Conservation (phyloP, 2,797 vertebrate genomes). For the Lutjanus argentimaculatus region DNA sequence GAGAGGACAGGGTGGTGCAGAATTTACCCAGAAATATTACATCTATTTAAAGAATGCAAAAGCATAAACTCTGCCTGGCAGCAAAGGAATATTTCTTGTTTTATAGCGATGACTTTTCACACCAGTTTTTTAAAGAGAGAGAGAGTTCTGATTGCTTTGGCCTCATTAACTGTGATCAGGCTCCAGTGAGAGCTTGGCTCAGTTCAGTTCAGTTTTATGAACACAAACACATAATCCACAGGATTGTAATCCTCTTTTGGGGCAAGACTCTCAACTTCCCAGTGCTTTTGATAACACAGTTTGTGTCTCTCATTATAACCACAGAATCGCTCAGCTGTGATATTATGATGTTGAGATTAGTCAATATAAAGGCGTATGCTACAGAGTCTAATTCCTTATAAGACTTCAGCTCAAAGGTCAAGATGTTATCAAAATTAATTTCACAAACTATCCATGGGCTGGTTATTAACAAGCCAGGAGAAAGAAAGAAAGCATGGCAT, state of each 20-base stretch:
- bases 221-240: neutral
- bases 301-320: neutral
- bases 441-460: neutral
- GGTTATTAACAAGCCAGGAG: neutral
- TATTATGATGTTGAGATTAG: constrained; percentile 4
- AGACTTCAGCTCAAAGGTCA: constrained; percentile 3
- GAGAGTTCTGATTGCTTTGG: constrained; percentile 2
- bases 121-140: neutral
- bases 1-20: constrained; percentile 19
- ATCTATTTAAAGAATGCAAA: constrained; percentile 35
- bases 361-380: neutral
- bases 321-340: neutral
- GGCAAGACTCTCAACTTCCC: neutral
- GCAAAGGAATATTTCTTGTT: neutral
- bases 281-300: neutral
- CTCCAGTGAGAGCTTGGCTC: neutral
- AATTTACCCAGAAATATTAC: constrained; percentile 18
- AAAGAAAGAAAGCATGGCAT: neutral
- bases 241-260: neutral
- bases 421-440: constrained; percentile 4
- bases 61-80: constrained; percentile 1
- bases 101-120: neutral
- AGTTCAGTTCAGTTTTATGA: neutral
- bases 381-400: neutral
- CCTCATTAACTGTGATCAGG: constrained; percentile 4